Evolutionary conservation across 2,113 vertebrate genomes (phyloP).

Genomic region (Myocastor coypus): DNA sequence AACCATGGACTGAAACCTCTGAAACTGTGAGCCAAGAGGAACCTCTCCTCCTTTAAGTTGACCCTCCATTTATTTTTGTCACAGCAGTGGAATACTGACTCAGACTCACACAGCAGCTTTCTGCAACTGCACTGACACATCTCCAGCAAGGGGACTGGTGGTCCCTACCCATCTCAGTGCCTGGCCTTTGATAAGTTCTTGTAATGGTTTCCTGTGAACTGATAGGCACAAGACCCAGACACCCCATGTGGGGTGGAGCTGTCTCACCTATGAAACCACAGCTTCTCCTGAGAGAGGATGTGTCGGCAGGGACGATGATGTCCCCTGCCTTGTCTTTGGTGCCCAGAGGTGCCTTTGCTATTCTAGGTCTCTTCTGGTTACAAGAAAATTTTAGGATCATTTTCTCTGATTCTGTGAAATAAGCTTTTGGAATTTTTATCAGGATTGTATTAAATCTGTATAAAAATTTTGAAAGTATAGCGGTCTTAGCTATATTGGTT

Average conservation of each 20-base stretch:
- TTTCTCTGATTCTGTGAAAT: neutral
- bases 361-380: neutral
- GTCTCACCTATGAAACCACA: accelerated
- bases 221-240: accelerated
- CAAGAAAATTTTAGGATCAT: neutral
- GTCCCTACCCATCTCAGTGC: neutral
- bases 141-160: neutral
- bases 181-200: neutral
- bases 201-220: neutral
- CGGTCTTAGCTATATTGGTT: neutral
- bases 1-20: neutral
- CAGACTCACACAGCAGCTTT: neutral
- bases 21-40: neutral
- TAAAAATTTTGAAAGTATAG: neutral
- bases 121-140: neutral
- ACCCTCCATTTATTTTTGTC: neutral
- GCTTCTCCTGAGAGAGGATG: accelerated
- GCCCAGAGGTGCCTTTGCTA: neutral
- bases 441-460: neutral
- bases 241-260: accelerated
- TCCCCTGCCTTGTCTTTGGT: neutral
- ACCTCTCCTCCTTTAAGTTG: neutral
- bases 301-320: neutral
- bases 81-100: neutral
- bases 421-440: neutral